phyloP scores from a whole-genome alignment of 30 jellyfish, hydroid and myxozoan species.

The Hydra vulgaris region DNA sequence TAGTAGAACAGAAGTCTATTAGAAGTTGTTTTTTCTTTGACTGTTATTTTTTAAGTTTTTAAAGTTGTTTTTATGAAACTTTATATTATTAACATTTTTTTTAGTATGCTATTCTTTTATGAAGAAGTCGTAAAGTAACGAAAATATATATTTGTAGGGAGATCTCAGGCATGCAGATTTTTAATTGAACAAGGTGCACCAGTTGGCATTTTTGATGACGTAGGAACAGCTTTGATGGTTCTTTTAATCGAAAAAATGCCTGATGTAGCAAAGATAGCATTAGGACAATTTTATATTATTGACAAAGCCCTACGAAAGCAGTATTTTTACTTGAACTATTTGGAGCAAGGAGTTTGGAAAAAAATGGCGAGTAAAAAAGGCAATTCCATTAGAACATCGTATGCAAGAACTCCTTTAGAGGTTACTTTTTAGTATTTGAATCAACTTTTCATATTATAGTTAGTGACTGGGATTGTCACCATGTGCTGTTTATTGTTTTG shows the following conservation, averaged over 20 bases:
- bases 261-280: constrained; percentile 79
- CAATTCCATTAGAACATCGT: constrained; percentile 39
- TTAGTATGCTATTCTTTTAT: no score
- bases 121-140: no score
- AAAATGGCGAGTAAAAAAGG: constrained; percentile 24
- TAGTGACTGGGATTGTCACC: no score
- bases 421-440: constrained; percentile 26
- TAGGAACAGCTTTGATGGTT: constrained; percentile 65
- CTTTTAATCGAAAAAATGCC: constrained; percentile 85
- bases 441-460: no score
- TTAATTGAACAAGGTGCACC: constrained; percentile 82
- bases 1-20: no score
- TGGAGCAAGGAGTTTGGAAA: constrained; percentile 53
- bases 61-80: no score
- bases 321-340: constrained; percentile 45
- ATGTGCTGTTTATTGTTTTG: no score
- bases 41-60: no score
- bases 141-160: constrained; percentile 47
- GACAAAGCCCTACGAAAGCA: constrained; percentile 57
- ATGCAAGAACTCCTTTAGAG: constrained; percentile 70
- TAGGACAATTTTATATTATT: constrained; percentile 50
- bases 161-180: constrained; percentile 56
- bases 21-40: no score
- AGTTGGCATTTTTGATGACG: constrained; percentile 77
- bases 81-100: no score